A percentile compares a stretch with the other conserved stretches of the same genome.
These are phyloP conservation scores for Proisotoma minuta DNA, from an alignment of 2,888 invertebrate genomes.

Conservation along the genomic window DNA sequence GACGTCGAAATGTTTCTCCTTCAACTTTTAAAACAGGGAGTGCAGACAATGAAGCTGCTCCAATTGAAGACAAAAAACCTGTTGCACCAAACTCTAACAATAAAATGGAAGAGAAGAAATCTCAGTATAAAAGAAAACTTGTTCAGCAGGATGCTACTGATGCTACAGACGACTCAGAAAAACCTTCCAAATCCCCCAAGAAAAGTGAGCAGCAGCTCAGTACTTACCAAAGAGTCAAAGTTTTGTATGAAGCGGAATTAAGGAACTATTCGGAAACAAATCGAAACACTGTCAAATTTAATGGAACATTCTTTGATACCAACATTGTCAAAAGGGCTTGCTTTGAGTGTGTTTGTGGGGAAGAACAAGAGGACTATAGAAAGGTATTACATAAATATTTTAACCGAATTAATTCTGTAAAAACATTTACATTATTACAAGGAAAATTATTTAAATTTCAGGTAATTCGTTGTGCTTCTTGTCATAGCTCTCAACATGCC, in stretches of 20 bases:
- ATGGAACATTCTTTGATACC: constrained; percentile 47
- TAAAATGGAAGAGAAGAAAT: background rate
- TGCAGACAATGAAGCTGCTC: background rate
- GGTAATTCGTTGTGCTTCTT: constrained; percentile 57
- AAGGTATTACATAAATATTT: constrained; percentile 51
- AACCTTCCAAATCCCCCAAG: background rate
- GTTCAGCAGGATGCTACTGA: constrained; percentile 12
- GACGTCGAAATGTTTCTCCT: constrained; percentile 30
- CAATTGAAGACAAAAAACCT: too few relatives aligned
- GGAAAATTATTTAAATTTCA: constrained; percentile 22
- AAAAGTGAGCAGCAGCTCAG: constrained; percentile 13
- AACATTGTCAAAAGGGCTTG: constrained; percentile 42
- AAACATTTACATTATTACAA: background rate
- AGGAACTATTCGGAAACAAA: constrained; percentile 36
- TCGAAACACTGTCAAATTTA: constrained; percentile 29
- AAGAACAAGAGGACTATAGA: constrained; percentile 35
- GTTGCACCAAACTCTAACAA: background rate
- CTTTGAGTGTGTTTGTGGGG: constrained; percentile 54
- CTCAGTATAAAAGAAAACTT: background rate
- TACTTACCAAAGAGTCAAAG: constrained; percentile 44
- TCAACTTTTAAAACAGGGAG: constrained; percentile 18
- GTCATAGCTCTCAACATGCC: constrained; percentile 61
- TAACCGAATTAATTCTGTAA: background rate
- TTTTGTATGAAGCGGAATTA: constrained; percentile 43
- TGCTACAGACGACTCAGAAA: constrained; percentile 17